Evolutionary conservation across 2,888 invertebrate genomes (phyloP), one percentile per base, ranked within the genome.

Genomic region (Xestia rhomboidea): DNA sequence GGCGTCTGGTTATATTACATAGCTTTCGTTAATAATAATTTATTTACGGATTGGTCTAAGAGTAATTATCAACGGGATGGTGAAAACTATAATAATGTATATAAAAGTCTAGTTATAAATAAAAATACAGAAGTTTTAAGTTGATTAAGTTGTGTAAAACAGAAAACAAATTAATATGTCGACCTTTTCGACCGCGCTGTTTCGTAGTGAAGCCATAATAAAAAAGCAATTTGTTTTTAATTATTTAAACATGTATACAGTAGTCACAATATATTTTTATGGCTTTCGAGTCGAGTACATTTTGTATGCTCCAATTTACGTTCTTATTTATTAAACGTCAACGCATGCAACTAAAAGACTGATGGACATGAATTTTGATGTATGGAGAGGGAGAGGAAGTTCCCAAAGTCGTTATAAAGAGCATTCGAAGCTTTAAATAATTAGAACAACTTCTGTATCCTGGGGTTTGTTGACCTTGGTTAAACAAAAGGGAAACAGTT

Each of bases 381-480:
- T 4, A 38, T 38, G 38, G 4, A 38, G 38, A 38, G 38, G 38
- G 38, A 38, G 38, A 38, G n/a, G n/a, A n/a, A n/a, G n/a, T n/a
- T n/a, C n/a, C n/a, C n/a, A n/a, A n/a, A n/a, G n/a, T n/a, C n/a
- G n/a, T n/a, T n/a, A n/a, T n/a, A n/a, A n/a, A n/a, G n/a, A n/a
- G n/a, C n/a, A n/a, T n/a, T n/a, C n/a, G n/a, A n/a, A n/a, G n/a
- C n/a, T n/a, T n/a, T n/a, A n/a, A n/a, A n/a, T n/a, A n/a, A n/a
- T n/a, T n/a, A n/a, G n/a, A n/a, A n/a, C n/a, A n/a, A n/a, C n/a
- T n/a, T n/a, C n/a, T n/a, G n/a, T n/a, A n/a, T n/a, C n/a, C 51
- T 15, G 34, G 68, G 63, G 88, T 77, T 76, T 81, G 64, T 86
- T 88, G 79, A 76, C 77, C 78, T 76, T 79, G 62, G 13, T 27